Percentiles rank a stretch among this genome's conserved stretches.
Evolutionary conservation across 1,140 invertebrate genomes (phyloP).

Genomic region (Eriosoma lanigerum): DNA sequence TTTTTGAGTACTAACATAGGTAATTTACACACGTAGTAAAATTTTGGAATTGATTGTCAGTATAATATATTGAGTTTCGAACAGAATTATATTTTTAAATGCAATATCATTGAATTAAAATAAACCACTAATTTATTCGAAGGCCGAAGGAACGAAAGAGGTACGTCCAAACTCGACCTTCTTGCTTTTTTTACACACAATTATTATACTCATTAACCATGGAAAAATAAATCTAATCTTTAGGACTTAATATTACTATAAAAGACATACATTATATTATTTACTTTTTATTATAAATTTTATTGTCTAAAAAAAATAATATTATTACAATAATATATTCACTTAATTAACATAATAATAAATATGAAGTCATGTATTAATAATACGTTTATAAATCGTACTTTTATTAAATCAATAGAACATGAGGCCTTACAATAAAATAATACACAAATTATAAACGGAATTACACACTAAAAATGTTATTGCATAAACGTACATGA

Average conservation of each 20-base stretch:
- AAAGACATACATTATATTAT: not conserved
- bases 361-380: not conserved
- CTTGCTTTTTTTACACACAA: too few species aligned
- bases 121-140: too few species aligned
- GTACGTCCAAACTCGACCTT: too few species aligned
- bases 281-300: not conserved
- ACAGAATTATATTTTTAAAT: too few species aligned
- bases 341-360: not conserved
- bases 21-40: too few species aligned
- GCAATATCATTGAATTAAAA: too few species aligned
- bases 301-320: not conserved
- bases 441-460: not conserved
- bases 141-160: too few species aligned
- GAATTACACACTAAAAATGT: not conserved
- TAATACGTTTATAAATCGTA: not conserved
- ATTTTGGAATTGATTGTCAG: too few species aligned
- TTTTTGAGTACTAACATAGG: too few species aligned
- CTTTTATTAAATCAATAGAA: not conserved
- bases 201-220: too few species aligned
- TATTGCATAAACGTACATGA: too few species aligned
- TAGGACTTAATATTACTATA: not conserved
- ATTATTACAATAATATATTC: not conserved
- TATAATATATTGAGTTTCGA: too few species aligned
- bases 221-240: conserved; percentile 6
- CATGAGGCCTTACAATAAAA: not conserved